Evolutionary conservation across 1,140 invertebrate species (phyloP).

Genomic region (Drosophila nebulosa): DNA sequence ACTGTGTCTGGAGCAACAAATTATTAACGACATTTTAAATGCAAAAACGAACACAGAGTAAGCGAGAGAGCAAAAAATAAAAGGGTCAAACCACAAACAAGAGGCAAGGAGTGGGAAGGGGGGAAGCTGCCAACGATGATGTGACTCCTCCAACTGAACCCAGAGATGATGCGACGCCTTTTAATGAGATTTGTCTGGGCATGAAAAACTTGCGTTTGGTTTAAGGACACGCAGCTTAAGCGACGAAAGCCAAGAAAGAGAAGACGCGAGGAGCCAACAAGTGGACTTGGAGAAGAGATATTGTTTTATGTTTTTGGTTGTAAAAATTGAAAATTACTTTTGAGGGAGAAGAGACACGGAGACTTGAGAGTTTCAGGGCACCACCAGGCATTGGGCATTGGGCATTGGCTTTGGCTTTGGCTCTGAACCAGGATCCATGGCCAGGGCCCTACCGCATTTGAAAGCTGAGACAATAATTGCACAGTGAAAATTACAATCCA

Average conservation of each 20-base stretch:
- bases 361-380: slow-evolving; percentile 14
- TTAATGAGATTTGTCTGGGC: slow-evolving; percentile 78
- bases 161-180: slow-evolving; percentile 63
- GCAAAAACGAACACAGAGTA: slow-evolving; percentile 44
- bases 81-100: slow-evolving; percentile 48
- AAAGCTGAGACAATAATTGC: slow-evolving; percentile 76
- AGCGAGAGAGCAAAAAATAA: slow-evolving; percentile 15
- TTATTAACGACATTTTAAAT: slow-evolving; percentile 80
- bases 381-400: too few relatives aligned
- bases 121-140: too few relatives aligned
- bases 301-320: slow-evolving; percentile 60
- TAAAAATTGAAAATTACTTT: slow-evolving; percentile 79
- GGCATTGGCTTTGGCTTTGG: too few relatives aligned
- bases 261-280: slow-evolving; percentile 25
- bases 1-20: slow-evolving; percentile 55
- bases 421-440: not conserved
- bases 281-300: slow-evolving; percentile 11
- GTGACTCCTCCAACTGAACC: slow-evolving; percentile 23
- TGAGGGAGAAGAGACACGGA: not conserved
- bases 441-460: slow-evolving; percentile 61
- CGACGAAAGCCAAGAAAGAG: slow-evolving; percentile 23
- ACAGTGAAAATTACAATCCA: slow-evolving; percentile 73
- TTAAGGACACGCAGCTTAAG: slow-evolving; percentile 67
- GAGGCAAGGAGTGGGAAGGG: not conserved
- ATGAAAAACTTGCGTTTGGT: slow-evolving; percentile 74